phyloP scores from a whole-genome alignment of 1,140 invertebrate genomes.

The Orius laevigatus region DNA sequence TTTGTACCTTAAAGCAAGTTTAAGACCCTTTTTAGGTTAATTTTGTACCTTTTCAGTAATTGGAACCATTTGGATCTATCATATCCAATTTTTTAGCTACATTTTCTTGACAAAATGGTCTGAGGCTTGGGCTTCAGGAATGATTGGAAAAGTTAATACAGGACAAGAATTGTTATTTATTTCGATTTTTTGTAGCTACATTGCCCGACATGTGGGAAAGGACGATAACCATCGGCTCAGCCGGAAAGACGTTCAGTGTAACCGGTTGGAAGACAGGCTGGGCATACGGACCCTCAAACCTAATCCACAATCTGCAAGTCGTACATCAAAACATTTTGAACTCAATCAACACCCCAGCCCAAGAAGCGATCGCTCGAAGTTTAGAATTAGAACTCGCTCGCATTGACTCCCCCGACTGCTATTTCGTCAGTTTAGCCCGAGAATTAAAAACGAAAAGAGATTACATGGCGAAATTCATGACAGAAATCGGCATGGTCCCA shows the following conservation, averaged over 20 bases:
- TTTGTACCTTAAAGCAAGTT: too few relatives aligned
- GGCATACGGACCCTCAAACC: constrained; percentile 71
- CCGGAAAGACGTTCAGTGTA: constrained; percentile 93
- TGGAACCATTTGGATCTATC: too few relatives aligned
- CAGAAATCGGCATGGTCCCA: constrained; percentile 71
- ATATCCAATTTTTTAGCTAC: too few relatives aligned
- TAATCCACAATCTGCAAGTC: constrained; percentile 66
- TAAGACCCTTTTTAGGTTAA: too few relatives aligned
- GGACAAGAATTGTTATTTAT: too few relatives aligned
- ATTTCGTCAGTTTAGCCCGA: constrained; percentile 58
- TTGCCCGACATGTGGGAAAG: constrained; percentile 95
- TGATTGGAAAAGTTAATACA: too few relatives aligned
- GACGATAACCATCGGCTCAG: constrained; percentile 92
- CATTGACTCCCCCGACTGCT: constrained; percentile 61
- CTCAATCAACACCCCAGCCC: constrained; percentile 69
- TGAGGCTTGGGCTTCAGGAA: too few relatives aligned
- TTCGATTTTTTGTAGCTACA: constrained; percentile 49
- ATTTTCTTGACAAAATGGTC: too few relatives aligned
- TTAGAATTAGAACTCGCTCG: constrained; percentile 72
- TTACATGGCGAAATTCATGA: constrained; percentile 58
- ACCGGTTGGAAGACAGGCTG: constrained; percentile 98
- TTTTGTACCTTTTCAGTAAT: too few relatives aligned
- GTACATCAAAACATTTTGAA: constrained; percentile 93
- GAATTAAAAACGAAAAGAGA: constrained; percentile 76
- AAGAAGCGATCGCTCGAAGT: constrained; percentile 79